phyloP scores from a whole-genome alignment of 2,888 invertebrate species.

The Scaptomyza caliginosa region DNA sequence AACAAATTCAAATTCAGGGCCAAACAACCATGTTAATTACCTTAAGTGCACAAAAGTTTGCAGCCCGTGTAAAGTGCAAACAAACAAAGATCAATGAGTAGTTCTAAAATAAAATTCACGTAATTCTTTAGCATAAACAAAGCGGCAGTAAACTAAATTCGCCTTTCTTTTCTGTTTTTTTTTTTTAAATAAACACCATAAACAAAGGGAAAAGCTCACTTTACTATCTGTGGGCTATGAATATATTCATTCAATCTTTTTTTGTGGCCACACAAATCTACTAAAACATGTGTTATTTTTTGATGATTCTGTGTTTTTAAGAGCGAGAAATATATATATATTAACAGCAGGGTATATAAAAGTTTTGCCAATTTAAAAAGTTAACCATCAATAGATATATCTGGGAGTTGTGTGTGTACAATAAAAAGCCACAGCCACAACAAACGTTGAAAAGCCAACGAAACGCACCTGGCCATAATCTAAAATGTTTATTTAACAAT shows the following conservation, averaged over 20 bases:
- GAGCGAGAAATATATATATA: too few species aligned
- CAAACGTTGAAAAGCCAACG: conserved; percentile 13
- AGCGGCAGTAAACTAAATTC: neutral
- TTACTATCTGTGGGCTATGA: neutral
- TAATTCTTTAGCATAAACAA: conserved; percentile 30
- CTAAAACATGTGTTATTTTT: too few species aligned
- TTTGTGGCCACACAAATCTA: conserved; percentile 7
- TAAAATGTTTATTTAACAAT: conserved; percentile 65
- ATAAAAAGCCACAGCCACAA: neutral
- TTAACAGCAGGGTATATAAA: neutral
- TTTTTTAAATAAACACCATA: conserved; percentile 6
- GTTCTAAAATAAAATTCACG: conserved; percentile 21
- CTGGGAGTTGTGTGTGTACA: neutral
- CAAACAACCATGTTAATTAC: conserved; percentile 66
- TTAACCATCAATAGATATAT: conserved; percentile 7
- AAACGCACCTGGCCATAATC: conserved; percentile 46
- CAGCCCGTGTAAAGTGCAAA: conserved; percentile 28
- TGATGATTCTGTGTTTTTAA: too few species aligned
- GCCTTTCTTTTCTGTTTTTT: too few species aligned
- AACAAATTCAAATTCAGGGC: conserved; percentile 55
- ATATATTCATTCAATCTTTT: conserved; percentile 14
- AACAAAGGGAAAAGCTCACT: neutral
- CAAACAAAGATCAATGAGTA: conserved; percentile 14
- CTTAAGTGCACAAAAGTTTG: conserved; percentile 59
- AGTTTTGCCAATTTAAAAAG: neutral